These are phyloP conservation scores for Drosophila parvula DNA, from an alignment of 1,140 invertebrate genomes.

Conservation along the genomic window DNA sequence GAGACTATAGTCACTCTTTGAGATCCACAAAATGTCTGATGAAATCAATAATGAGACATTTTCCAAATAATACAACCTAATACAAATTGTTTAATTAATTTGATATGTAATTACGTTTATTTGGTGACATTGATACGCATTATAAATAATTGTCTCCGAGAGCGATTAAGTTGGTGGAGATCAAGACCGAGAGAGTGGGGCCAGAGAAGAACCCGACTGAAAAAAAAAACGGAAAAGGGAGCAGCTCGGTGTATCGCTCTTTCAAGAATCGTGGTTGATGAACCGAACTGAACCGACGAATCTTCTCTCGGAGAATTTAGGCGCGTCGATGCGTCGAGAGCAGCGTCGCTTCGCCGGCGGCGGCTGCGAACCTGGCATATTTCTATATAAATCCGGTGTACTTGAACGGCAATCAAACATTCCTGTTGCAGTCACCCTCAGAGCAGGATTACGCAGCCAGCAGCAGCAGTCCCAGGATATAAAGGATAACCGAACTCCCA, in stretches of 20 bases:
- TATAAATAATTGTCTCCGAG: slow-evolving; percentile 39
- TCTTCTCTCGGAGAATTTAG: slow-evolving; percentile 58
- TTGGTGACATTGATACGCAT: slow-evolving; percentile 42
- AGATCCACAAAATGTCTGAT: slow-evolving; percentile 21
- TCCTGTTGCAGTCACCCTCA: slow-evolving; percentile 79
- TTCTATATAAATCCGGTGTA: slow-evolving; percentile 79
- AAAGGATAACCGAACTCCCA: slow-evolving; percentile 34
- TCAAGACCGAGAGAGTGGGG: slow-evolving; percentile 25
- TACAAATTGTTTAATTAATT: slow-evolving; percentile 71
- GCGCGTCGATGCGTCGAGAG: slow-evolving; percentile 41
- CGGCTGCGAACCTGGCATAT: slow-evolving; percentile 62
- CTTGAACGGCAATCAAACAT: slow-evolving; percentile 73
- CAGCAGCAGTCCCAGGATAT: slow-evolving; percentile 39
- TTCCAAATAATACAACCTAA: slow-evolving; percentile 34
- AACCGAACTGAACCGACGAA: slow-evolving; percentile 58
- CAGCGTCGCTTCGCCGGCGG: slow-evolving; percentile 25
- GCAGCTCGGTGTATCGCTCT: slow-evolving; percentile 46
- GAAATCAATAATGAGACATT: slow-evolving; percentile 20
- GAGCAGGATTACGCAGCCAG: slow-evolving; percentile 57
- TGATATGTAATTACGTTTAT: slow-evolving; percentile 67
- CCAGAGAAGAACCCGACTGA: slow-evolving; percentile 37
- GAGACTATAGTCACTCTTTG: not conserved
- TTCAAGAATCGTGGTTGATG: slow-evolving; percentile 38
- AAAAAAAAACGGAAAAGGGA: slow-evolving; percentile 67
- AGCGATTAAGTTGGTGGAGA: slow-evolving; percentile 43